Percentiles rank a stretch among this genome's conserved stretches.
Conservation (phyloP, 1,140 invertebrate genomes). For the Psilanteris sp. region DNA sequence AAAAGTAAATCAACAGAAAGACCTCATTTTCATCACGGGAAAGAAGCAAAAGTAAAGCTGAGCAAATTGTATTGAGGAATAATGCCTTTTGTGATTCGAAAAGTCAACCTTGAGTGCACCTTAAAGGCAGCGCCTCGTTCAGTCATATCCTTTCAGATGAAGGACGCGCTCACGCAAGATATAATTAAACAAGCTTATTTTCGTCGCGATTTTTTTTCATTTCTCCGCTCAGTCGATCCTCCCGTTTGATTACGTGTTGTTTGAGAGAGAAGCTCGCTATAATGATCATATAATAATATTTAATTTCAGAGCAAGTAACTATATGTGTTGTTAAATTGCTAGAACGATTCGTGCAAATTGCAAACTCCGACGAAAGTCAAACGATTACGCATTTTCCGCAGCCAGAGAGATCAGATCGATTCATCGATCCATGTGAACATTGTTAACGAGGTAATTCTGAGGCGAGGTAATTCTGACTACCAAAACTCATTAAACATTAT, state of each 20-base stretch:
- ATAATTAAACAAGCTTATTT: constrained; percentile 66
- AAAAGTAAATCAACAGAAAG: constrained; percentile 45
- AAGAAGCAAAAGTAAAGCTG: constrained; percentile 31
- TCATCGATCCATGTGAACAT: constrained; percentile 4
- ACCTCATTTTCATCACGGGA: constrained; percentile 30
- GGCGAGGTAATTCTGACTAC: too few species aligned
- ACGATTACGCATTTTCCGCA: constrained; percentile 36
- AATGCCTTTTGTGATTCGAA: constrained; percentile 51
- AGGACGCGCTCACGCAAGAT: constrained; percentile 51
- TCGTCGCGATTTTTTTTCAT: constrained; percentile 60
- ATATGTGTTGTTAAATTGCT: constrained; percentile 54
- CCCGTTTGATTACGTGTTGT: constrained; percentile 56
- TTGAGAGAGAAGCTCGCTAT: constrained; percentile 53
- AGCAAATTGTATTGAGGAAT: constrained; percentile 39
- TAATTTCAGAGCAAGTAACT: constrained; percentile 55
- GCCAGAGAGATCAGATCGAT: constrained; percentile 20
- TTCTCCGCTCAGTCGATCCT: constrained; percentile 52
- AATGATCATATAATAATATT: constrained; percentile 65
- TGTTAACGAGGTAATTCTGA: constrained; percentile 10
- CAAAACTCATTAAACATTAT: too few species aligned
- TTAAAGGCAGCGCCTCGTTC: constrained; percentile 57
- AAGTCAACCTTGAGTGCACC: constrained; percentile 55
- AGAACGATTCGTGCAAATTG: constrained; percentile 56
- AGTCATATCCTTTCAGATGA: constrained; percentile 63
- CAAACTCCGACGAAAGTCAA: constrained; percentile 44